Percentiles rank a stretch among this genome's conserved stretches.
Evolutionary conservation across 2,888 invertebrate species (phyloP).

Genomic region (Cactoblastis cactorum): DNA sequence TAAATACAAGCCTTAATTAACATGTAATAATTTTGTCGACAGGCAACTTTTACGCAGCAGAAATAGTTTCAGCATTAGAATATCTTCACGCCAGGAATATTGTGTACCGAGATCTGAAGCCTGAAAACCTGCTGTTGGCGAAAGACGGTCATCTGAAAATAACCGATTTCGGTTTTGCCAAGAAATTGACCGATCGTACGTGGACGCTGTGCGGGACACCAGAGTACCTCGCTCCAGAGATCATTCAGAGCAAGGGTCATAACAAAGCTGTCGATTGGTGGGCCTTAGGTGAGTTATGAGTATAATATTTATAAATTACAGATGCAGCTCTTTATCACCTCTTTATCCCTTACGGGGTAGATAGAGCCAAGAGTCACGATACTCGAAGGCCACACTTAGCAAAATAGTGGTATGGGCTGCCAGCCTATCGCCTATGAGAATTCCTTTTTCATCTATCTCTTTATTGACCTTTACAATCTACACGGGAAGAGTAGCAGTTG

Average conservation of each 20-base stretch:
- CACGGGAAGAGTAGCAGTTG: too few species aligned
- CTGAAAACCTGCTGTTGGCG: constrained; percentile 95
- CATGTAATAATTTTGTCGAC: constrained; percentile 19
- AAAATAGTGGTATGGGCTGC: too few species aligned
- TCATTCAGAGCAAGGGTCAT: constrained; percentile 98
- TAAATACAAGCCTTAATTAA: too few species aligned
- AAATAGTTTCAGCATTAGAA: constrained; percentile 95
- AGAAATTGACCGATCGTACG: constrained; percentile 94
- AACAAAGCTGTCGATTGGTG: constrained; percentile 99
- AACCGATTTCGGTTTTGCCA: constrained; percentile 99
- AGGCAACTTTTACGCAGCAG: constrained; percentile 95
- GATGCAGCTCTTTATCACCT: too few species aligned
- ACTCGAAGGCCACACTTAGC: too few species aligned
- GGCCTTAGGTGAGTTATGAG: constrained; percentile 94
- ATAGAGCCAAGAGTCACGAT: too few species aligned
- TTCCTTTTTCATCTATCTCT: too few species aligned
- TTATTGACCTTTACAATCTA: too few species aligned
- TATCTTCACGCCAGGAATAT: constrained; percentile 94
- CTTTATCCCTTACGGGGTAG: too few species aligned
- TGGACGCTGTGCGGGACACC: constrained; percentile 99
- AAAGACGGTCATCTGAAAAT: constrained; percentile 97
- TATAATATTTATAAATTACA: too few species aligned
- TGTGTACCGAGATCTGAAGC: constrained; percentile 93
- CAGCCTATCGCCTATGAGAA: too few species aligned
- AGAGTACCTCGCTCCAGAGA: constrained; percentile 97